Evolutionary conservation across 2,797 vertebrate species (phyloP).

Genomic region (Chlorospingus semifuscus): DNA sequence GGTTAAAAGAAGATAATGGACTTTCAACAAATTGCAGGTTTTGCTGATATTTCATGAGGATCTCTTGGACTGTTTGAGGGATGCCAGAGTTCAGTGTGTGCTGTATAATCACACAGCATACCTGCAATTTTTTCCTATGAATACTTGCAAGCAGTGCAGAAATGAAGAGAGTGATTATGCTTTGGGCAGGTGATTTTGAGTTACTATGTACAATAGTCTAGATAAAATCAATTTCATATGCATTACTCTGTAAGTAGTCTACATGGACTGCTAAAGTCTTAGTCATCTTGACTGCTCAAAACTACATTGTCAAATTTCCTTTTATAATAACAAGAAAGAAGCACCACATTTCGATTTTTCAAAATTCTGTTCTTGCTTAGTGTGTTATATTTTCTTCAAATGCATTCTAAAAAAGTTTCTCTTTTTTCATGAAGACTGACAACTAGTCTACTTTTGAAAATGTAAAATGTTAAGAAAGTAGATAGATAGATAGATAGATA

Average conservation of each 20-base stretch:
- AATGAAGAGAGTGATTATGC: background rate
- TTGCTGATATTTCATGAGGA: background rate
- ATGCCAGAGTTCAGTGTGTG: background rate
- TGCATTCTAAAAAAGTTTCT: background rate
- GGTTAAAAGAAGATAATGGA: background rate
- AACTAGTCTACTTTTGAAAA: background rate
- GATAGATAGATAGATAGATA: background rate
- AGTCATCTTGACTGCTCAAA: background rate
- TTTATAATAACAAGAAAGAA: background rate
- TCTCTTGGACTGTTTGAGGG: background rate
- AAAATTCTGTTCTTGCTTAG: fast-evolving
- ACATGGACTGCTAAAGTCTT: background rate
- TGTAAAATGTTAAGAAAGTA: background rate
- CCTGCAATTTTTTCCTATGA: background rate
- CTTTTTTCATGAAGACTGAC: background rate
- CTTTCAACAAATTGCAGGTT: background rate
- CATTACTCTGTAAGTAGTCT: background rate
- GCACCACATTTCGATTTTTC: fast-evolving
- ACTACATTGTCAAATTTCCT: background rate
- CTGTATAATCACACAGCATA: background rate
- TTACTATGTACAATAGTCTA: background rate
- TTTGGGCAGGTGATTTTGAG: background rate
- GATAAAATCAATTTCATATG: background rate
- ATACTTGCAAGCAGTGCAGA: background rate
- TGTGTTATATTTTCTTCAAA: background rate